These are phyloP conservation scores for Endomychus coccineus DNA, from an alignment of 2,888 invertebrate genomes.

Conservation along the genomic window DNA sequence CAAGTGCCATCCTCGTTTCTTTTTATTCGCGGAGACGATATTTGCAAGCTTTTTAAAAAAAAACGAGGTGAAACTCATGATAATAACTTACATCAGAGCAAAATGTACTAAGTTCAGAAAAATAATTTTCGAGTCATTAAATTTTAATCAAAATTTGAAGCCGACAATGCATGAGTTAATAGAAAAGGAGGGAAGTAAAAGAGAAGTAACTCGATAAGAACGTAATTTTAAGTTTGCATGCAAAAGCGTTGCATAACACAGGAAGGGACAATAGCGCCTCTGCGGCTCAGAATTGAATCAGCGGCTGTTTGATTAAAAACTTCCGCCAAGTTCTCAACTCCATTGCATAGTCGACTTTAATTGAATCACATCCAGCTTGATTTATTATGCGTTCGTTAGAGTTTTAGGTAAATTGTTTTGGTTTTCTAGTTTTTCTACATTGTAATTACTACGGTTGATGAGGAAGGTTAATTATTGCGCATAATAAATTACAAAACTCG, in stretches of 20 bases:
- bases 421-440: no score
- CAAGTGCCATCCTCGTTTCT: no score
- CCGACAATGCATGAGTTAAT: not conserved
- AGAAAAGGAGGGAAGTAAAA: constrained; percentile 17
- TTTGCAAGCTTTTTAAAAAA: no score
- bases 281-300: constrained; percentile 38
- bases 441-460: no score
- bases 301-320: constrained; percentile 40
- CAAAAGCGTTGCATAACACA: constrained; percentile 33
- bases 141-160: constrained; percentile 7
- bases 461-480: no score
- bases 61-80: no score
- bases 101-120: not conserved
- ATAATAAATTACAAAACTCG: no score
- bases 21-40: no score
- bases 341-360: constrained; percentile 36
- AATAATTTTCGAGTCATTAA: constrained; percentile 8
- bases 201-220: constrained; percentile 37
- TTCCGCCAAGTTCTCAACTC: constrained; percentile 35
- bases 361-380: constrained; percentile 37
- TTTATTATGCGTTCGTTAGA: no score
- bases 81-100: no score
- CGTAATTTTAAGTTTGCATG: constrained; percentile 38
- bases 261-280: constrained; percentile 36
- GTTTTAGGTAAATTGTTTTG: no score